Base-by-base conservation (phyloP, 2,113 vertebrate species). In the Leptocoma aspasia region DNA sequence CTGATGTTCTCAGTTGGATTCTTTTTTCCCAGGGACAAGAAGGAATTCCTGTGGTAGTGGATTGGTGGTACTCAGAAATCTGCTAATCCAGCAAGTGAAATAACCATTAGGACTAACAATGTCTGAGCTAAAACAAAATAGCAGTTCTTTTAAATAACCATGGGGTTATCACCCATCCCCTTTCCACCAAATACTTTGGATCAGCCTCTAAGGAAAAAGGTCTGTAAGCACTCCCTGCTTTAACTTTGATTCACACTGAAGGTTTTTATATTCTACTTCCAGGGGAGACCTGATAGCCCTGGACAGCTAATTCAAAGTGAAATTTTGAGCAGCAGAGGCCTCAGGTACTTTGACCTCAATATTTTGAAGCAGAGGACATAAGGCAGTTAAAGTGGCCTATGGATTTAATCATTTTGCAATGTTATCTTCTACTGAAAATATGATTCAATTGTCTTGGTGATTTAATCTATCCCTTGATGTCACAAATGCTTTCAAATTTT, bases 391-490 rank as follows among this genome's bases (percentile, higher is more conserved):
- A 83, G 81, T 11, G 16, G 41, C 41, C 54, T 11, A 7, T 52
- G 22, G 52, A 75, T 82, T 86, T 60, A 89, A 90, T 79, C 0
- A 56, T 77, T 86, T 78, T 69, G 22, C 20, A 59, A 52, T 50
- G 52, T 70, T 92, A 78, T 49, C 37, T 63, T 89, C 31, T 30
- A 11, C 69, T 81, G 44, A 61, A 91, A 73, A 64, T 31, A 28
- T 52, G 64, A 95, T 90, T 75, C 64, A 22, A 68, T 86, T 97
- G 60, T 73, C 54, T 61, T 78, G 45, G 31, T 70, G 76, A 90
- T 91, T 95, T 81, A 47, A 89, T 88, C 66, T 53, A 50, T 26
- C 52, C 37, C 20, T 92, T 90, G 76, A 92, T 91, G 65, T 92
- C 64, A 86, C 64, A 84, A 93, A 35, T 52, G 69, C 33, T 93